Evolutionary conservation across 1,140 invertebrate genomes (phyloP).

Genomic region (Lucilia sericata): DNA sequence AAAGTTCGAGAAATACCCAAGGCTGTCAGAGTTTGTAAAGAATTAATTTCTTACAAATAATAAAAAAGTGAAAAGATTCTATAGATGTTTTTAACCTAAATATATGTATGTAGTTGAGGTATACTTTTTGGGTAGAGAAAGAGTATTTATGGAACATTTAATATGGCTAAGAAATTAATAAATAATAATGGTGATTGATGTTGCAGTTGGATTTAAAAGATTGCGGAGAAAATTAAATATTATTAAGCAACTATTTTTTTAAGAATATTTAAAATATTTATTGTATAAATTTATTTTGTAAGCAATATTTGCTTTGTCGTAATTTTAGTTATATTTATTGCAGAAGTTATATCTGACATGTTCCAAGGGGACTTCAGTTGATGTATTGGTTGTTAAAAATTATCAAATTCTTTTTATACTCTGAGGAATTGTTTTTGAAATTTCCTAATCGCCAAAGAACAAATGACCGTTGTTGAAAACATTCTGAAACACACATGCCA

Average conservation of each 20-base stretch:
- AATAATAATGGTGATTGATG: constrained; percentile 6
- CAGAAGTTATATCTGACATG: no score
- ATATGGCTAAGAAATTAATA: not conserved
- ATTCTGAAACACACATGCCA: not conserved
- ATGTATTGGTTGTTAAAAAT: not conserved
- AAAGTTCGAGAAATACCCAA: not conserved
- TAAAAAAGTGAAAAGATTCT: not conserved
- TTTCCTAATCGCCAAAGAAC: not conserved
- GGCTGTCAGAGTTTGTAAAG: not conserved
- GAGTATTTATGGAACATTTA: no score
- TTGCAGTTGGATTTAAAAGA: not conserved
- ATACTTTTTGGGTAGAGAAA: no score
- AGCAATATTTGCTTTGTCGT: no score
- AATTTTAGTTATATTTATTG: no score
- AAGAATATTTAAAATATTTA: no score
- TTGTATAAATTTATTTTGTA: no score
- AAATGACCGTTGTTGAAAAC: not conserved
- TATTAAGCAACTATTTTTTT: no score
- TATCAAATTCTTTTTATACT: not conserved
- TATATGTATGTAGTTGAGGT: no score
- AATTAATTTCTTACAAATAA: not conserved
- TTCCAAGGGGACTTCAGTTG: no score
- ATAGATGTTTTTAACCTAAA: no score
- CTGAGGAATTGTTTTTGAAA: not conserved
- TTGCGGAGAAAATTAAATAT: not conserved